Base-by-base conservation (phyloP, 1,140 invertebrate genomes). In the Scaptomyza montana region DNA sequence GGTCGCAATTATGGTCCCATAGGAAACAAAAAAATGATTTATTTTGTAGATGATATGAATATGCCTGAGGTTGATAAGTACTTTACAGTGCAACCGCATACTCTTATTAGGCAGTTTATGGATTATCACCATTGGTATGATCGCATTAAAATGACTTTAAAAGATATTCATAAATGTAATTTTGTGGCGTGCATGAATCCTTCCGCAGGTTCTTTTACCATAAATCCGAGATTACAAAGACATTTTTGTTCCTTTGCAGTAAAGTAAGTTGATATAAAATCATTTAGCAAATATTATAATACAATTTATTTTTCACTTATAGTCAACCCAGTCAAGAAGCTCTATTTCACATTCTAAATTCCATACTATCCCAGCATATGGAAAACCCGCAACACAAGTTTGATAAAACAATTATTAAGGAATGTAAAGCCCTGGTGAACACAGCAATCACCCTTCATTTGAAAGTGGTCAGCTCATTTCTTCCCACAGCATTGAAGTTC, bases 101-200 rank as follows among this genome's bases (percentile, higher is more conserved):
- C 98, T 0, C 93, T 99, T 0, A 96, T 99, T 51, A 93, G 98
- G 16, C 97, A 99, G 90, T 97, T 97, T 90, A 95, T 99, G 93
- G 97, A 98, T 92, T 98, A 99, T 91, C 94, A 94, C 68, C 98
- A 99, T 93, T 99, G 94, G 94, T 96, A 96, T 80, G 97, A 99
- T 90, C 93, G 98, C 59, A 92, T 93, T 3, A 98, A 98, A 90
- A 93, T 99, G 51, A 94, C 95, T 0, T 90, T 98, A 2, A 98
- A 98, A 90, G 98, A 99, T 77, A 98, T 99, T 74, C 95, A 96
- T 76, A 98, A 98, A 91, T 97, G 97, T 12, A 97, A 98, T 92
- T 98, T 98, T 92, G 94, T 98, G 9, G 96, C 97, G 1, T 97
- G 97, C 84, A 99, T 99, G 98, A 99, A 99, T 92, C 98, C 98